These are phyloP conservation scores for Listronotus oregonensis DNA, from an alignment of 1,140 invertebrate genomes.

Conservation along the genomic window DNA sequence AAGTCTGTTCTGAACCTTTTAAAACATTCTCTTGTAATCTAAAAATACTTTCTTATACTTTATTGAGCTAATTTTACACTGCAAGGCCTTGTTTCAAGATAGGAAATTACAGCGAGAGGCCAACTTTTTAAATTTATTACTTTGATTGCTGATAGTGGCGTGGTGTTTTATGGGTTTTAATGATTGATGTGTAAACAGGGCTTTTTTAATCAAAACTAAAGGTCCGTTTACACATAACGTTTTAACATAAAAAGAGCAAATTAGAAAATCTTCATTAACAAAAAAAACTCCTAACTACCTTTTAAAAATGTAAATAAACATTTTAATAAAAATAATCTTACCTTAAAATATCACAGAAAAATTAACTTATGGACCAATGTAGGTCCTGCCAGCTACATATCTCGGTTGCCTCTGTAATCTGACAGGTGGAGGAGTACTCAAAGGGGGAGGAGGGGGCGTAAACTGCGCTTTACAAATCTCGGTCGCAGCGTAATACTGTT, in stretches of 20 bases:
- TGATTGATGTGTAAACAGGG: slow-evolving; percentile 26
- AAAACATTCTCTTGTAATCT: slow-evolving; percentile 36
- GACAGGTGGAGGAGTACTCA: slow-evolving; percentile 49
- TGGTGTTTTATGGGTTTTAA: slow-evolving; percentile 14
- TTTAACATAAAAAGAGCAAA: too few relatives aligned
- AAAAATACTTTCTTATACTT: slow-evolving; percentile 34
- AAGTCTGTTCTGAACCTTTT: slow-evolving; percentile 25
- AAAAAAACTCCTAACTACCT: too few relatives aligned
- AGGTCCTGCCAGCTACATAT: slow-evolving; percentile 47
- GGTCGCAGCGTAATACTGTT: slow-evolving; percentile 53
- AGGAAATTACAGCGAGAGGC: slow-evolving; percentile 21
- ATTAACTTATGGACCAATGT: slow-evolving; percentile 50
- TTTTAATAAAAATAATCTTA: neutral
- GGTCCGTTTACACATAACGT: too few relatives aligned
- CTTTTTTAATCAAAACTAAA: neutral
- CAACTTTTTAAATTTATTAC: slow-evolving; percentile 29
- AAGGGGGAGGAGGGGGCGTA: slow-evolving; percentile 47
- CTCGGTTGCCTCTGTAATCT: slow-evolving; percentile 48
- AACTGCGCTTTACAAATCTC: slow-evolving; percentile 52
- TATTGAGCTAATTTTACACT: slow-evolving; percentile 34
- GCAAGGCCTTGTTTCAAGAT: slow-evolving; percentile 29
- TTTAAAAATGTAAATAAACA: too few relatives aligned
- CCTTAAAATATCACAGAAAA: slow-evolving; percentile 36
- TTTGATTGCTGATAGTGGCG: slow-evolving; percentile 27
- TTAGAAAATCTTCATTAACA: too few relatives aligned